These are phyloP conservation scores for Epiblema foenella DNA, from an alignment of 2,888 invertebrate genomes.

Conservation along the genomic window DNA sequence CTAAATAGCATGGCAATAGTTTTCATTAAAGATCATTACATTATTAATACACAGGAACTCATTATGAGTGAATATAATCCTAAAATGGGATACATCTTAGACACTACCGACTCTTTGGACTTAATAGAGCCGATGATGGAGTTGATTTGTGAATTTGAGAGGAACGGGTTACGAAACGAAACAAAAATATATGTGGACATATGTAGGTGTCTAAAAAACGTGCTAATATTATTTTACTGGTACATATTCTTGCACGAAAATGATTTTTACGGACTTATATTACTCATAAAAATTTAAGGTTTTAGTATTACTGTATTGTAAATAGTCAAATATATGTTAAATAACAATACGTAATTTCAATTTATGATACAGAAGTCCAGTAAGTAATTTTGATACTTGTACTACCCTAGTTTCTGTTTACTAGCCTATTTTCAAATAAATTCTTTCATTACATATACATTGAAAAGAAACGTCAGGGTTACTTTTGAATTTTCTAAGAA, in stretches of 20 bases:
- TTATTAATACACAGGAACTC: constrained; percentile 77
- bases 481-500: not conserved
- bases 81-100: constrained; percentile 75
- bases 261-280: not conserved
- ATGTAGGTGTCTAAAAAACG: constrained; percentile 77
- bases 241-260: constrained; percentile 39
- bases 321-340: no score
- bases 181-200: constrained; percentile 62
- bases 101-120: constrained; percentile 62
- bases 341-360: no score
- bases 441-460: not conserved
- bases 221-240: constrained; percentile 55
- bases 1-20: constrained; percentile 34
- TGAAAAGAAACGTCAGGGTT: not conserved
- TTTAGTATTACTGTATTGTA: no score
- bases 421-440: not conserved
- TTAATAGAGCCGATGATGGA: constrained; percentile 50
- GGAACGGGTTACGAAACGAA: constrained; percentile 54
- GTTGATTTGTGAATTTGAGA: constrained; percentile 67
- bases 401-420: no score
- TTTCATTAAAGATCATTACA: constrained; percentile 53
- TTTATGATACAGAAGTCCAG: not conserved
- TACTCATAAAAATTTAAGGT: not conserved
- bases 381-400: not conserved
- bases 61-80: constrained; percentile 68